Base-by-base conservation (phyloP, 2,888 invertebrate genomes). In the Drosophila quinaria region DNA sequence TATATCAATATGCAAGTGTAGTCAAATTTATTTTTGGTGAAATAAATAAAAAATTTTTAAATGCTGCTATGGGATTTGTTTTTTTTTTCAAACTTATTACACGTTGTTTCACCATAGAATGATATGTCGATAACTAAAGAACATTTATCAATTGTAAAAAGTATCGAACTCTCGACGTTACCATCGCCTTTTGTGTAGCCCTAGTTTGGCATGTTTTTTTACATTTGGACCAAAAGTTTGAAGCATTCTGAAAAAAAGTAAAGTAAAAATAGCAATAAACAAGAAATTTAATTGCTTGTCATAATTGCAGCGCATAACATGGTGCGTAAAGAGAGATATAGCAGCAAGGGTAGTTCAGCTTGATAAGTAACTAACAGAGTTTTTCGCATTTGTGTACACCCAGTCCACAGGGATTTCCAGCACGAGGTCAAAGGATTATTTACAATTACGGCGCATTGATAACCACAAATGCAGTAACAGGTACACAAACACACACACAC, bases 381-480 rank as follows among this genome's bases (percentile, higher is more conserved):
- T 35, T 29, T 22, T 41, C n/a, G 25, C 8, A 15, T 13, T 44
- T 46, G 22, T 17, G 17, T 1, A 44, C 17, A 19, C 42, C 10
- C 19, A 79, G 75, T 65, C 62, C 55, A 51, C 61, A 39, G 61
- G 50, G 29, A 33, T 37, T 22, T 19, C 33, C 31, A 42, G 42
- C 33, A 31, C 25, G 31, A 51, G 33, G 39, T 17, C 41, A 47
- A 65, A 44, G 70, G 65, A 76, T 33, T 79, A 65, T 54, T 70
- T 75, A 39, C 55, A 74, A 42, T 46, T 58, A 4, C 35, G 55
- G 31, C 44, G 25, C 29, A 41, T 64, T 47, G 29, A 54, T 17
- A 70, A 44, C n/a, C 22, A 49, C 4, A 51, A 55, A 41, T 47
- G 19, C 31, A 59, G 41, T 10, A 44, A 42, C 58, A 70, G 65